A percentile compares a stretch with the other conserved stretches of the same genome.
These are phyloP conservation scores for Parauchenoglanis punctatus DNA, from an alignment of 2,797 vertebrate genomes.

Conservation along the genomic window DNA sequence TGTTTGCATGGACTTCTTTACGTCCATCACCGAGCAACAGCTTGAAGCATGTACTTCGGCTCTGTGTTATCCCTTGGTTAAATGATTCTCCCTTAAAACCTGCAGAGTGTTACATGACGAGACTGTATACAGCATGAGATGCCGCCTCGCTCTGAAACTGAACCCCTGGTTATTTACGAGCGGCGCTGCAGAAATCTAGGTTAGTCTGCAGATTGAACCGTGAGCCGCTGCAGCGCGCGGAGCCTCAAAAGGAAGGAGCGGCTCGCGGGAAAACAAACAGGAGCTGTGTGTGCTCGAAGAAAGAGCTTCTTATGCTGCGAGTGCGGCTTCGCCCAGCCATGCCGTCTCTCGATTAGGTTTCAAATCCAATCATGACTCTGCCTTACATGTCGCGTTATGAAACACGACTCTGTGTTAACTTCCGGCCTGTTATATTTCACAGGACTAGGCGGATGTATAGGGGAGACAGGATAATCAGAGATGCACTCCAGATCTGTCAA, in stretches of 20 bases:
- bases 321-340: slow-evolving; percentile 6
- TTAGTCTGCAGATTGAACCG: slow-evolving; percentile 55
- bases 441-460: background rate
- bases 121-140: slow-evolving; percentile 35
- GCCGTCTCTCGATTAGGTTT: slow-evolving; percentile 35
- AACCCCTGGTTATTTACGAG: slow-evolving; percentile 58
- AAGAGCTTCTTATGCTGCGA: slow-evolving; percentile 38
- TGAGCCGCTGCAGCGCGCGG: slow-evolving; percentile 44
- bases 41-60: background rate
- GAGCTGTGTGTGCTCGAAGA: slow-evolving; percentile 31
- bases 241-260: slow-evolving; percentile 56
- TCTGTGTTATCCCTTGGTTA: background rate
- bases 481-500: background rate
- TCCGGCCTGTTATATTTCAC: background rate
- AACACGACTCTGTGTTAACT: slow-evolving; percentile 5
- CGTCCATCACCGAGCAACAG: background rate
- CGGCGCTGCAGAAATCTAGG: slow-evolving; percentile 54
- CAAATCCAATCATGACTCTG: slow-evolving; percentile 53
- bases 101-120: slow-evolving; percentile 40
- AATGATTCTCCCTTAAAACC: background rate
- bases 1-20: background rate
- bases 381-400: slow-evolving; percentile 46
- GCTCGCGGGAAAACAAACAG: slow-evolving; percentile 53
- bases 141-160: slow-evolving; percentile 34
- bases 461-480: background rate